A percentile compares a stretch with the other conserved stretches of the same genome.
Conservation (phyloP, 2,797 vertebrate genomes). For the Tenualosa ilisha region DNA sequence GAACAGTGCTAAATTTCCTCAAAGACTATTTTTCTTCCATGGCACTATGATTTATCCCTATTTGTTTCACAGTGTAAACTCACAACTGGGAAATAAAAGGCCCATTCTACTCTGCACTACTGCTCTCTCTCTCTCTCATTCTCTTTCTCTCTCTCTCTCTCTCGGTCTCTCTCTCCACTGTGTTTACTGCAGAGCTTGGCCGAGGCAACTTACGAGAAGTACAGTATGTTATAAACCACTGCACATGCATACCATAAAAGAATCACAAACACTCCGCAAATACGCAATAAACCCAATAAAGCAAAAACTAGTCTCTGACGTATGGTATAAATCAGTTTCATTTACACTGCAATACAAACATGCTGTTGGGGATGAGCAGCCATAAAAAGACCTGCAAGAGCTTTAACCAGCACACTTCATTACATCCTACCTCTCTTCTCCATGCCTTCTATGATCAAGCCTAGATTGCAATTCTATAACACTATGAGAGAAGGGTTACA, state of each 20-base stretch:
- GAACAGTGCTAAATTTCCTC: slow-evolving; percentile 11
- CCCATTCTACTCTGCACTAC: background rate
- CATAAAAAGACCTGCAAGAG: background rate
- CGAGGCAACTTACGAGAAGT: too few relatives aligned
- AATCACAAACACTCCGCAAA: background rate
- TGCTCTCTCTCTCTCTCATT: background rate
- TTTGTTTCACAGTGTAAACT: slow-evolving; percentile 2
- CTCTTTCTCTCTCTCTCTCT: background rate
- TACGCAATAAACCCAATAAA: background rate
- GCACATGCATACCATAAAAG: background rate
- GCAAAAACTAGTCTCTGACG: background rate
- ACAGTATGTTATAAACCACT: background rate
- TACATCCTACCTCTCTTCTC: background rate
- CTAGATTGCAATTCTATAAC: background rate
- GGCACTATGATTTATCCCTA: background rate
- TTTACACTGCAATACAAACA: background rate
- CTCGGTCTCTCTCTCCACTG: background rate
- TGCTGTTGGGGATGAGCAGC: background rate
- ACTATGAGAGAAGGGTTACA: background rate
- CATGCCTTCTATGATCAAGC: background rate
- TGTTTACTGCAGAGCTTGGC: background rate
- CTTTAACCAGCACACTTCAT: background rate
- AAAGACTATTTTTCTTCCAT: slow-evolving; percentile 21
- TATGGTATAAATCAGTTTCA: background rate
- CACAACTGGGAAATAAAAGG: slow-evolving; percentile 20